Evolutionary conservation across 2,113 vertebrate genomes (phyloP), one percentile per base, ranked within the genome.

Genomic region (Hiodon tergisus): DNA sequence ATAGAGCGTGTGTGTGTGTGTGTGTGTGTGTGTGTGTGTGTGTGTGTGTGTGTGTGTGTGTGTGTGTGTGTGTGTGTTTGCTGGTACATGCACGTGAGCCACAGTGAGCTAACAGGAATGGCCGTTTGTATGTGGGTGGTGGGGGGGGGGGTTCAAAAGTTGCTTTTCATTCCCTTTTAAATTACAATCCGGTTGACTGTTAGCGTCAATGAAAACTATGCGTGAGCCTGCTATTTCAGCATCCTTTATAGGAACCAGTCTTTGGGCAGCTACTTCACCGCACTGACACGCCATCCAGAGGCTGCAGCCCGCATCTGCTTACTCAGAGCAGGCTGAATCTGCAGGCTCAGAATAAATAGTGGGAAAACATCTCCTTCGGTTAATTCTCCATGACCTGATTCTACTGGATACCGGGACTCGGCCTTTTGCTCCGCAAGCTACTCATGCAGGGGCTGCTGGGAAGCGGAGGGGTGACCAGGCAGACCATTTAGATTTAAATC

Each of bases 321-420:
- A 31, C 68, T 53, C n/a, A 17, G 54, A 55, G 52, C 52, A 13
- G 16, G 8, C 54, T 16, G 61, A 72, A 77, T 67, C 53, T 77
- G 75, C 61, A 31, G 47, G 52, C 75, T 63, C 61, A 13, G 60
- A 58, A 58, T 65, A 77, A 71, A 47, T 51, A 57, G 53, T 52
- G 51, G 60, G 66, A 74, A 77, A 71, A 54, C 55, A 8, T 51
- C 53, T 48, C 69, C 69, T 77, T 11, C 66, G 46, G 57, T 72
- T 63, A 66, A 57, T 69, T 77, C 75, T 51, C 47, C 8, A 48
- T 77, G 75, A 77, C 75, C 69, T 77, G 60, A 72, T 72, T 77
- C 66, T 54, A 52, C 68, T 47, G 17, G 75, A 65, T 59, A 47
- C 59, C 57, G 16, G 11, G 51, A 16, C 6, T 59, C 46, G 31